Evolutionary conservation across 1,140 invertebrate genomes (phyloP), one percentile per base, ranked within the genome.

Genomic region (Micrasema longulum): DNA sequence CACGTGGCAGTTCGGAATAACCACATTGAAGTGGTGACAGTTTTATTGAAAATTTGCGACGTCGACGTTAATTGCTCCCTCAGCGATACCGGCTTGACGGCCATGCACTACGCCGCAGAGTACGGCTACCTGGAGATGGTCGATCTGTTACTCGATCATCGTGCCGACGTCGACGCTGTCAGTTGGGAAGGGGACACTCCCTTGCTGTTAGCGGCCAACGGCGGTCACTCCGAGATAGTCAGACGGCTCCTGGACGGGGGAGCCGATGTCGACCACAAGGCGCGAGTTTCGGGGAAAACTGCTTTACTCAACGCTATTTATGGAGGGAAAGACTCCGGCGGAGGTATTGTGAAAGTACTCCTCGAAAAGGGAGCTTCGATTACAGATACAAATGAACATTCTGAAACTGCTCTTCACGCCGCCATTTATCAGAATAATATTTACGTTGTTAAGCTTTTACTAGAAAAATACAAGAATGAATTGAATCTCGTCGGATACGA

Each of bases 251-350:
- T 53, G 9, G 20, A 53, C 2, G 26, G 26, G 7, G 23, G 20
- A 23, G 50, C 50, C 26, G 45, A 48, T 48, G 45, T 48, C 5
- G 18, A 48, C 20, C 14, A 14, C 45, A 48, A 48, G 45, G 16
- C 26, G 7, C 2, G 26, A 20, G 10, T 20, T 20, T 48, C 45
- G 9, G 10, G 16, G 45, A 14, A 48, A 1, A 48, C 45, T 12
- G 5, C 16, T 7, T 16, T 48, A 31, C 2, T 31, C 2, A 31
- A 2, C 2, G 7, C 26, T 31, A 31, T 31, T 31, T 31, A 31
- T 31, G 26, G 26, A 31, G 26, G 7, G 7, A 31, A 31, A 31
- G 26, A 31, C 26, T 7, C 7, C 7, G 7, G 7, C 7, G 26
- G 26, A 31, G 26, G 3, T 31, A 31, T 31, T 7, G 3, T 31